Base-by-base conservation (phyloP, 2,797 vertebrate genomes). In the Gephyroberyx darwinii region DNA sequence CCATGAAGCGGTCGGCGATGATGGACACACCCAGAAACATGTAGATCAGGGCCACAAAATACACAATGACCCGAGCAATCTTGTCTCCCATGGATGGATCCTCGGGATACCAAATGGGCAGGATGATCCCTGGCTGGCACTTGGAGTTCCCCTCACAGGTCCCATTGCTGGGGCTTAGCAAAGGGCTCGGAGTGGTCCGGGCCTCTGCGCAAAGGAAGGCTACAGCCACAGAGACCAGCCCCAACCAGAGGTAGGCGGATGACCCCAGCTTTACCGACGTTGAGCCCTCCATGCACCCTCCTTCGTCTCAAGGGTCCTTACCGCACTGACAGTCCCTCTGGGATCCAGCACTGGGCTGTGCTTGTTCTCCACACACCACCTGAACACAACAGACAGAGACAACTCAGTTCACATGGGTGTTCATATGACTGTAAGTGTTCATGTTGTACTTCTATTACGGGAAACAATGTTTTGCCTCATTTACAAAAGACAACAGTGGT, bases 21-120 rank as follows among this genome's bases (percentile, higher is more conserved):
- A 99, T 99, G 71, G 98, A 99, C 69, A 99, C 97, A 35, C 98
- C 98, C 13, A 99, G 94, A 72, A 99, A 99, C 98, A 99, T 99
- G 93, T 99, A 99, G 90, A 99, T 99, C 90, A 99, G 90, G 0
- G 98, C 98, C 85, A 99, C 98, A 74, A 99, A 99, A 81, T 99
- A 99, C 54, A 99, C 98, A 3, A 99, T 99, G 90, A 99, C 98
- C 83, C 98, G 94, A 50, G 98, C 98, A 68, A 99, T 96, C 93
- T 99, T 99, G 93, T 99, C 98, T 60, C 98, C 98, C 86, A 98
- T 95, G 31, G 98, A 99, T 61, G 98, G 98, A 80, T 99, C 97
- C 93, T 97, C 97, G 0, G 98, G 98, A 83, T 99, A 98, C 98
- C 98, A 99, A 88, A 99, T 98, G 75, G 98, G 98, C 82, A 99